Evolutionary conservation across 2,797 vertebrate genomes (phyloP).

Genomic region (Numenius phaeopus): DNA sequence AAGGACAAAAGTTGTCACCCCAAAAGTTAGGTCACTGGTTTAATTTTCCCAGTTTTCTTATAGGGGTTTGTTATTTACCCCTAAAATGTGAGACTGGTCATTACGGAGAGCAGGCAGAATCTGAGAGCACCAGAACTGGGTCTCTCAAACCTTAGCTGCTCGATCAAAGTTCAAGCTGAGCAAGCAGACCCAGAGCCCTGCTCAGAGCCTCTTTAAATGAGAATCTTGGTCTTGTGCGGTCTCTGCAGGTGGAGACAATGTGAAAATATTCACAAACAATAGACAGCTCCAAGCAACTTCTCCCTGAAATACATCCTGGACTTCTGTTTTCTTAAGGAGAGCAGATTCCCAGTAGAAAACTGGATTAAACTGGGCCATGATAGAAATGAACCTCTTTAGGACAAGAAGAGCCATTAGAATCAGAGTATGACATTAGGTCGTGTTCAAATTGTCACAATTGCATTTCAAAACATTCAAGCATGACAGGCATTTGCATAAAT

Average conservation of each 20-base stretch:
- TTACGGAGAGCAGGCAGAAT: neutral
- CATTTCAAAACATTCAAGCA: neutral
- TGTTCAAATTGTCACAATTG: neutral
- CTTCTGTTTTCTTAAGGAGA: neutral
- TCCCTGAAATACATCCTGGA: neutral
- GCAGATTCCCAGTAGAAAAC: neutral
- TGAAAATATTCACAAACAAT: neutral
- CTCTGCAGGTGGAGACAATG: neutral
- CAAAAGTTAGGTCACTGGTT: rapidly evolving
- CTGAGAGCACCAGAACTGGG: too few species aligned
- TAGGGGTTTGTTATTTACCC: neutral
- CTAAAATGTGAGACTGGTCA: neutral
- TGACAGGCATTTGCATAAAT: neutral
- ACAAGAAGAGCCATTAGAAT: neutral
- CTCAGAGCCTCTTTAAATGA: neutral
- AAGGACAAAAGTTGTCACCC: neutral
- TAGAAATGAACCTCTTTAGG: neutral
- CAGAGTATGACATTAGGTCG: neutral
- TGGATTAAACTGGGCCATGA: neutral
- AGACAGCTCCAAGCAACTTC: neutral
- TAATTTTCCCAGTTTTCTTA: neutral
- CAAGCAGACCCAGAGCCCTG: neutral
- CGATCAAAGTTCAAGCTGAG: neutral
- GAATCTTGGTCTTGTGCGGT: neutral
- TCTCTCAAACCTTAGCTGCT: neutral